phyloP scores from a whole-genome alignment of 2,888 invertebrate species.

The Portevinia maculata region DNA sequence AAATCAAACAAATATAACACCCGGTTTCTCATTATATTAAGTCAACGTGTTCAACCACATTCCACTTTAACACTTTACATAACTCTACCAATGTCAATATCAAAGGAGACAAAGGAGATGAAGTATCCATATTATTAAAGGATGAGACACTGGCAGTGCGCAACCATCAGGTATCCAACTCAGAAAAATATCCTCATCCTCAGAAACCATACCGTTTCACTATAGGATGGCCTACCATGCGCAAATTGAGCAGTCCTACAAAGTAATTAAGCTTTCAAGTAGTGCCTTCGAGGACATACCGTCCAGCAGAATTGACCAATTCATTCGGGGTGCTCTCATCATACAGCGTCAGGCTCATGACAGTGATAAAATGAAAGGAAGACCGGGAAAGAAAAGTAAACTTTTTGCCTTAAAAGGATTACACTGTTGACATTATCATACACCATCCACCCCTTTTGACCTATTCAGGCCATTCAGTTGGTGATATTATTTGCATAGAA shows the following conservation, averaged over 20 bases:
- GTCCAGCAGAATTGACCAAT: slow-evolving; percentile 54
- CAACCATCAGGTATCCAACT: slow-evolving; percentile 2
- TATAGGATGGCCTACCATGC: slow-evolving; percentile 4
- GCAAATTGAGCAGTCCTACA: slow-evolving; percentile 58
- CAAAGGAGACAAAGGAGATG: not conserved
- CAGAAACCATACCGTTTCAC: slow-evolving; percentile 20
- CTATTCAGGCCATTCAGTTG: slow-evolving; percentile 32
- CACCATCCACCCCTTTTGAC: slow-evolving; percentile 42
- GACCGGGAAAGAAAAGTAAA: slow-evolving; percentile 46
- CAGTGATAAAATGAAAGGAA: slow-evolving; percentile 23
- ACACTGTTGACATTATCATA: slow-evolving; percentile 67
- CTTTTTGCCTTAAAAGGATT: slow-evolving; percentile 67
- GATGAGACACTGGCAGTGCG: not conserved
- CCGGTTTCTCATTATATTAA: slow-evolving; percentile 49
- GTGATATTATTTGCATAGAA: slow-evolving; percentile 59
- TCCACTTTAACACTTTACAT: slow-evolving; percentile 9
- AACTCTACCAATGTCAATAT: slow-evolving; percentile 49
- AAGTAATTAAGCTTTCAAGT: slow-evolving; percentile 65
- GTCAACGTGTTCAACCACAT: slow-evolving; percentile 41
- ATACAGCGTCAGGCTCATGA: not conserved
- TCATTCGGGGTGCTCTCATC: slow-evolving; percentile 36
- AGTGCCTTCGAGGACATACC: slow-evolving; percentile 16
- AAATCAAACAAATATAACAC: not conserved
- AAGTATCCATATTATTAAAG: not conserved
- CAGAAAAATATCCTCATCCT: not conserved